These are phyloP conservation scores for Catharus minimus DNA, from an alignment of 2,113 vertebrate species.

Conservation along the genomic window DNA sequence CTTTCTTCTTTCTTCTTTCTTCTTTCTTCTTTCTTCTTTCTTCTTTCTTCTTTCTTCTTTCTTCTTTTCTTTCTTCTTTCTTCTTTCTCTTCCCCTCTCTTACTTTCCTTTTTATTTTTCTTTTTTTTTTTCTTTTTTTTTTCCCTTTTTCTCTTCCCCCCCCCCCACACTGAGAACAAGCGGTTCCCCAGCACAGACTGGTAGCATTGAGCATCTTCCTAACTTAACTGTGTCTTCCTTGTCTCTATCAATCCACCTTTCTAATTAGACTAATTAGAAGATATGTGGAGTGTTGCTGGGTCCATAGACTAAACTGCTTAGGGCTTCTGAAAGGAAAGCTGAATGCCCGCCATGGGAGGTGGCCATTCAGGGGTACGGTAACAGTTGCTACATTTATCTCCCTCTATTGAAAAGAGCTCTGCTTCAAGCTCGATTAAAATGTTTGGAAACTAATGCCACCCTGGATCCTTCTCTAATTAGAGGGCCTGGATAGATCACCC, in stretches of 20 bases:
- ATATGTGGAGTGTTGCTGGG: constrained; percentile 64
- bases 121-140: too few relatives aligned
- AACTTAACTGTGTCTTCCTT: constrained; percentile 50
- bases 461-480: constrained; percentile 89
- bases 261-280: constrained; percentile 84
- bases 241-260: constrained; percentile 69
- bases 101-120: accelerated
- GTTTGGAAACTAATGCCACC: constrained; percentile 90
- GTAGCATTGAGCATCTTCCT: constrained; percentile 67
- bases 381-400: constrained; percentile 88
- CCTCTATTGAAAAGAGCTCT: constrained; percentile 81
- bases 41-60: neutral
- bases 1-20: neutral
- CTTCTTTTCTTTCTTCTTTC: accelerated
- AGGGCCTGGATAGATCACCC: constrained; percentile 41
- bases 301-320: constrained; percentile 62
- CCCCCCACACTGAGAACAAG: constrained; percentile 3
- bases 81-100: neutral
- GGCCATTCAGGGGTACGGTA: constrained; percentile 76
- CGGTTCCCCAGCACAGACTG: neutral
- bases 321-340: constrained; percentile 74
- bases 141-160: neutral
- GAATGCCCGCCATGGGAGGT: constrained; percentile 88
- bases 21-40: neutral
- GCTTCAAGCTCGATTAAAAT: constrained; percentile 90